These are phyloP conservation scores for Tipula lateralis DNA, from an alignment of 2,888 invertebrate genomes.

Conservation along the genomic window DNA sequence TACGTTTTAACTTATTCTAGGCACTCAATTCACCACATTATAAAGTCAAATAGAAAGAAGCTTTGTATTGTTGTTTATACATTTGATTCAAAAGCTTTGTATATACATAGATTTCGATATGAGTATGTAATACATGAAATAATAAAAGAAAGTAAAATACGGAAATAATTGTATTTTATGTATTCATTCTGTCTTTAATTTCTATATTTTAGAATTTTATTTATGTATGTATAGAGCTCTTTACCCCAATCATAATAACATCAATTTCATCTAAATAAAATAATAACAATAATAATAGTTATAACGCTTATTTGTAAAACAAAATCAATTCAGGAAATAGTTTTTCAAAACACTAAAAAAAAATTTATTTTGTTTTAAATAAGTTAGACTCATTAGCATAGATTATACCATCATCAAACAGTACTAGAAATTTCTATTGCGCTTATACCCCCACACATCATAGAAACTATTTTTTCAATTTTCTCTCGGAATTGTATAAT, in stretches of 20 bases:
- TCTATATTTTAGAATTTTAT: not conserved
- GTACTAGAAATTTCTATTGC: not conserved
- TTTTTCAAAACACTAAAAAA: not conserved
- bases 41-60: not conserved
- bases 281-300: not conserved
- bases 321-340: not conserved
- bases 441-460: not conserved
- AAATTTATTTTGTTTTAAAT: not conserved
- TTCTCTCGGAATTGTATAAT: not conserved
- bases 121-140: not conserved
- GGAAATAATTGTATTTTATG: constrained; percentile 2
- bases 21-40: not conserved
- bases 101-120: not conserved
- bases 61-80: not conserved
- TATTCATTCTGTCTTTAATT: not conserved
- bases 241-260: not conserved
- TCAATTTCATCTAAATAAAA: not conserved
- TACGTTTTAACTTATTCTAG: not conserved
- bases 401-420: not conserved
- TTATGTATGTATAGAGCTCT: not conserved
- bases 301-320: not conserved
- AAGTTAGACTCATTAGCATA: not conserved
- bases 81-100: not conserved
- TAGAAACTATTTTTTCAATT: not conserved
- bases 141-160: not conserved